Conservation (phyloP, 2,113 vertebrate species). For the Struthidea cinerea region DNA sequence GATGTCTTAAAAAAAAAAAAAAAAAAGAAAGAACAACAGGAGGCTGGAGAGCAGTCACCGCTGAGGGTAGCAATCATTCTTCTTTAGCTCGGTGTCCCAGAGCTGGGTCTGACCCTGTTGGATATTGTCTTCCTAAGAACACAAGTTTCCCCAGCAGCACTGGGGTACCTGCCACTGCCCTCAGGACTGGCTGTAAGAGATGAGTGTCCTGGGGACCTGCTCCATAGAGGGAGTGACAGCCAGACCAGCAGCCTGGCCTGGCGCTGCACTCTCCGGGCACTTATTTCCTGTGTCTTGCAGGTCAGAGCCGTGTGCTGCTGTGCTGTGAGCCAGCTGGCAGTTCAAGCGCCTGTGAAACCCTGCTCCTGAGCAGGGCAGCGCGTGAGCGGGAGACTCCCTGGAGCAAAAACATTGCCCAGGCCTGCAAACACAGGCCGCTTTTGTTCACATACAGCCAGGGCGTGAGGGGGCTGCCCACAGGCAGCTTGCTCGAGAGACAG, state of each 20-base stretch:
- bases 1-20: not conserved
- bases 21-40: too few relatives aligned
- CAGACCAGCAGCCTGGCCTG: not conserved
- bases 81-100: not conserved
- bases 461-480: not conserved
- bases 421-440: not conserved
- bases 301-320: not conserved
- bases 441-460: not conserved
- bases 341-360: not conserved
- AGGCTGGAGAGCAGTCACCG: not conserved
- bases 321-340: not conserved
- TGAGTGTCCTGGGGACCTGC: not conserved
- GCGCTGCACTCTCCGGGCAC: fast-evolving
- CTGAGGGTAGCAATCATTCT: not conserved
- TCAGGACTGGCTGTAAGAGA: not conserved
- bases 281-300: not conserved
- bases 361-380: not conserved
- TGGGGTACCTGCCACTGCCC: not conserved
- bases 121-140: not conserved
- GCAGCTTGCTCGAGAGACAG: not conserved
- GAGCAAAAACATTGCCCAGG: not conserved
- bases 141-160: not conserved
- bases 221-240: not conserved
- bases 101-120: not conserved
- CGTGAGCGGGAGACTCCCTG: not conserved